Percentiles rank a stretch among this genome's conserved stretches.
Conservation (phyloP, 2,797 vertebrate species). For the Microhierax caerulescens region DNA sequence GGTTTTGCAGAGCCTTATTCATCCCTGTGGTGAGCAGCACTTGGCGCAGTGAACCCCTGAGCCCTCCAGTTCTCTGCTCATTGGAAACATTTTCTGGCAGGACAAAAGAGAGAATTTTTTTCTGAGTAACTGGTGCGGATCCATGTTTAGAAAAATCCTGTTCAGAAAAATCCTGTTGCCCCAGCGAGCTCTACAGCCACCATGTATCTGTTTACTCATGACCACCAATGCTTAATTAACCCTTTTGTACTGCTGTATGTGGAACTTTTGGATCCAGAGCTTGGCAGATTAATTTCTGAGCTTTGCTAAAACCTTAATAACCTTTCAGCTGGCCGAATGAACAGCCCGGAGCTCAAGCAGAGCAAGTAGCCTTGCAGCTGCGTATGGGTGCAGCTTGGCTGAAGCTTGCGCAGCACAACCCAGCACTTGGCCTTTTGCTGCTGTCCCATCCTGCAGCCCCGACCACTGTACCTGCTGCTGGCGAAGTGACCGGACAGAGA, state of each 20-base stretch:
- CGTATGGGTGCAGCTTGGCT: background rate
- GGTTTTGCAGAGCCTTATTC: background rate
- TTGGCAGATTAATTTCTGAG: background rate
- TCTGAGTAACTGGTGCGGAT: accelerated
- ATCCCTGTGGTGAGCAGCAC: background rate
- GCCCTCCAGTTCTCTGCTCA: background rate
- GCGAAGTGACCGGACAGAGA: accelerated
- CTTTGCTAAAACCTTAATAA: background rate
- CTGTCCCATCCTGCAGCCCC: background rate
- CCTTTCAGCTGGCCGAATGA: background rate
- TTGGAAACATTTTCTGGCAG: background rate
- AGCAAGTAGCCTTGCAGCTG: background rate
- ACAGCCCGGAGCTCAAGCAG: background rate
- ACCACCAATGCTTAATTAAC: background rate
- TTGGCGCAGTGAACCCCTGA: background rate
- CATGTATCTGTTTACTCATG: background rate
- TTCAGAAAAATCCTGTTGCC: background rate
- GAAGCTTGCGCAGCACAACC: background rate
- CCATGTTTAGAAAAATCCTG: background rate
- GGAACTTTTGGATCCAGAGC: background rate
- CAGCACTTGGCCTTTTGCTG: background rate
- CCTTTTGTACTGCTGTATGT: background rate
- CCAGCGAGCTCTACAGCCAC: background rate
- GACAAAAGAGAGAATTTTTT: background rate
- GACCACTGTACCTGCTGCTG: background rate